Percentiles rank a stretch among this genome's conserved stretches.
Conservation (phyloP, 2,888 invertebrate species). For the Mesoligia furuncula region DNA sequence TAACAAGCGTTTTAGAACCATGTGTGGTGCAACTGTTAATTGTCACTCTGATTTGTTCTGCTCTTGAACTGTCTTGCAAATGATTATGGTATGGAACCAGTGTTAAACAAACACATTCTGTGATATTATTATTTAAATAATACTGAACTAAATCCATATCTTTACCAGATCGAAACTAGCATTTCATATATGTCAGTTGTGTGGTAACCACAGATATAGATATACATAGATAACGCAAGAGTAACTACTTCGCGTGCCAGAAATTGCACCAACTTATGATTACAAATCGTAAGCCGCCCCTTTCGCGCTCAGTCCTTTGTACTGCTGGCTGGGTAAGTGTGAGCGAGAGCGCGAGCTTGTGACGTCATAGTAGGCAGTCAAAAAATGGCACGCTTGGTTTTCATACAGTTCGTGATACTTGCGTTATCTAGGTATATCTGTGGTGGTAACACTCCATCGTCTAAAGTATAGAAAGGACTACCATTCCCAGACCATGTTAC, state of each 20-base stretch:
- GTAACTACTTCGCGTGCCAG: too few species aligned
- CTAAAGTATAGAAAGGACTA: neutral
- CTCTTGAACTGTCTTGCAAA: neutral
- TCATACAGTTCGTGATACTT: too few species aligned
- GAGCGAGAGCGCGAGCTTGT: too few species aligned
- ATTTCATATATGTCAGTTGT: neutral
- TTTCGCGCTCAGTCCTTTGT: too few species aligned
- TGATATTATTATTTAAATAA: neutral
- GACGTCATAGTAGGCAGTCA: too few species aligned
- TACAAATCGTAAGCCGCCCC: too few species aligned
- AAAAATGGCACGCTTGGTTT: too few species aligned
- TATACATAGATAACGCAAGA: too few species aligned
- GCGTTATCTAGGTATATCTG: too few species aligned
- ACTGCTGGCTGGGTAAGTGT: too few species aligned
- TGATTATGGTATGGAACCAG: neutral
- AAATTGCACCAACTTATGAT: too few species aligned
- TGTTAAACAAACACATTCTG: neutral
- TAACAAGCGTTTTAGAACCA: neutral
- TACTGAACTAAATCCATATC: neutral
- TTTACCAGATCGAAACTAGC: neutral
- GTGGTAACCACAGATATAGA: too few species aligned
- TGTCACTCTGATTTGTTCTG: neutral
- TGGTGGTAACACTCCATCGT: neutral
- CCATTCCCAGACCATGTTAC: neutral
- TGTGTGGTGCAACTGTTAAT: neutral